phyloP scores from a whole-genome alignment of 2,797 vertebrate genomes.

The Sebastes aleutianus region DNA sequence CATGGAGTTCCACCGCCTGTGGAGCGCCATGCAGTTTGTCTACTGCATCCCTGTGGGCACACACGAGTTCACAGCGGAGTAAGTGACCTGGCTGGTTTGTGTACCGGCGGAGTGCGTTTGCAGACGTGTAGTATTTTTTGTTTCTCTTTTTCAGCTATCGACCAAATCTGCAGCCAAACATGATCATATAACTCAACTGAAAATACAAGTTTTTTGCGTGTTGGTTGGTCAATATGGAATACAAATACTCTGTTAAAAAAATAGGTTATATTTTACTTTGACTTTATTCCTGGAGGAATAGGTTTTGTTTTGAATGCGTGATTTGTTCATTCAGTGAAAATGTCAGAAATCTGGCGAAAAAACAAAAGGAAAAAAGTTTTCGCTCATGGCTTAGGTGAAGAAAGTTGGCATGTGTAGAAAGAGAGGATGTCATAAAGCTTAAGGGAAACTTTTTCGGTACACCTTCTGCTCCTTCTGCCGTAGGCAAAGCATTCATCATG shows the following conservation, averaged over 20 bases:
- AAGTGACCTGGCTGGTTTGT: slow-evolving; percentile 58
- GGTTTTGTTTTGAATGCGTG: not conserved
- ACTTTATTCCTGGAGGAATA: not conserved
- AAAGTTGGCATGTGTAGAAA: not conserved
- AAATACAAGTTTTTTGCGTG: not conserved
- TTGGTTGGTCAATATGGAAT: not conserved
- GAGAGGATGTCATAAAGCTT: not conserved
- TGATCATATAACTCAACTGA: not conserved
- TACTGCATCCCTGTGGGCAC: slow-evolving; percentile 99
- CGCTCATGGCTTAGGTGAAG: not conserved
- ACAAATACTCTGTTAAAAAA: not conserved
- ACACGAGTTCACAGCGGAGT: slow-evolving; percentile 99
- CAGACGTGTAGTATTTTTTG: not conserved
- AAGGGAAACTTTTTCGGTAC: not conserved
- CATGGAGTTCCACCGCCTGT: slow-evolving; percentile 97
- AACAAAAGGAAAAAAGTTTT: not conserved
- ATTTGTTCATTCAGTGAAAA: not conserved
- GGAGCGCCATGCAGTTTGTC: slow-evolving; percentile 99
- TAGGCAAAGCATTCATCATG: not conserved
- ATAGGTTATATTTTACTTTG: not conserved
- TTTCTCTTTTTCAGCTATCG: not conserved
- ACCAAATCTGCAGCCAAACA: not conserved
- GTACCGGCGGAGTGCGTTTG: not conserved
- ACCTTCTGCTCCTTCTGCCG: not conserved
- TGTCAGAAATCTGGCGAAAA: not conserved